Base-by-base conservation (phyloP, 2,888 invertebrate genomes). In the Adelognathus sp. region DNA sequence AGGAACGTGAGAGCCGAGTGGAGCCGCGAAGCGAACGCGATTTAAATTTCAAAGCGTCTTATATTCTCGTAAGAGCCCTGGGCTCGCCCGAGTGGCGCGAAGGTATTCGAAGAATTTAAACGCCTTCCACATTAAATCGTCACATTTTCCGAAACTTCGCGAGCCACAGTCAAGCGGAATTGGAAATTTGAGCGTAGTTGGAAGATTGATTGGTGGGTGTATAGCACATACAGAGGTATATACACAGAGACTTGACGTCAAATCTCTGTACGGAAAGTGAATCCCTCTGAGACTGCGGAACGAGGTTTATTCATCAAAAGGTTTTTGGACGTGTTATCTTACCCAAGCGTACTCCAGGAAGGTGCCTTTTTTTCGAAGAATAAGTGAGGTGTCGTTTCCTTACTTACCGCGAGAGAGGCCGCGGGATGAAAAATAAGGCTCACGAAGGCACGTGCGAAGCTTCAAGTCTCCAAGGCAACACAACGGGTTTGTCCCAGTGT, bases 21-120 rank as follows among this genome's bases (percentile, higher is more conserved):
- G 31, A 72, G 41, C 58, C 18, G 73, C 56, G 56, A 66, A 79
- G 31, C 36, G 46, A 63, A 54, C 60, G 21, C 50, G 46, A 80
- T 77, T 77, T 77, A 77, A 80, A 80, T 80, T 80, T 75, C 72
- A 80, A 80, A 80, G 67, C 71, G 52, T 31, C 69, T 58, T 69
- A 76, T 58, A 41, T 52, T 58, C 60, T 16, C 31, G 5, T 44
- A 36, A 18, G 6, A 24, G 31, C 29, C 36, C 11, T 50, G n/a
- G 24, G 27, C 21, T 63, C 14, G n/a, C n/a, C 21, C 21, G 41
- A 50, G 39, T 50, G 52, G 61, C 56, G 50, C 29, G 21, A 46
- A 69, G 70, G 27, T 58, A 70, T 79, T 77, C 64, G 52, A 31
- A 14, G 54, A 80, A 77, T 80, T 80, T 77, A 39, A 50, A 70